Conservation (phyloP, 2,888 invertebrate genomes). For the Deroplatys truncata region DNA sequence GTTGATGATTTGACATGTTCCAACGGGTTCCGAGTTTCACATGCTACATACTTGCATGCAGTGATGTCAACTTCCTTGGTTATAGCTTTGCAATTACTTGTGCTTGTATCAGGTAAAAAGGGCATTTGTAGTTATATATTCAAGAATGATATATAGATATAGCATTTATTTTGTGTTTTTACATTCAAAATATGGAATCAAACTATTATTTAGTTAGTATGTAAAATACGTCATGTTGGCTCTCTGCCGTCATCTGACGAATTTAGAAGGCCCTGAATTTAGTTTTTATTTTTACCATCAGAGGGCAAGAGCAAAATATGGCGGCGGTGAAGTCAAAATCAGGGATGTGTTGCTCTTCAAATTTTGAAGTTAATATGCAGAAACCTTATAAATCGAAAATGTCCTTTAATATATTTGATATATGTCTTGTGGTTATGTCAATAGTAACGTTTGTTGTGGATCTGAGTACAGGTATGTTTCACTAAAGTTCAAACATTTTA, state of each 20-base stretch:
- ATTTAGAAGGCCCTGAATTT: not conserved
- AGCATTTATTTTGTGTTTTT: no score
- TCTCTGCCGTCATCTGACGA: not conserved
- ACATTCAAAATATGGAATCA: no score
- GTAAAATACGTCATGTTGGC: no score
- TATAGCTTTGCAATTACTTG: no score
- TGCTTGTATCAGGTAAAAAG: no score
- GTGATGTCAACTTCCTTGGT: no score
- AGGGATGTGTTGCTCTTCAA: constrained; percentile 11
- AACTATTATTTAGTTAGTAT: no score
- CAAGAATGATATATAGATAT: no score
- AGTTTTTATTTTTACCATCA: constrained; percentile 9
- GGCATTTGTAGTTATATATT: no score
- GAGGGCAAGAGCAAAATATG: constrained; percentile 27
- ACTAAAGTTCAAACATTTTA: constrained; percentile 25
- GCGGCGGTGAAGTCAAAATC: constrained; percentile 31
- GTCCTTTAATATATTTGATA: constrained; percentile 50
- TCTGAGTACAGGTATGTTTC: constrained; percentile 53
- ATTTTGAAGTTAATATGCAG: constrained; percentile 28
- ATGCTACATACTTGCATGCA: no score
- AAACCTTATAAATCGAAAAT: constrained; percentile 15
- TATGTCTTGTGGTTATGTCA: constrained; percentile 54
- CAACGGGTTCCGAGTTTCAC: no score
- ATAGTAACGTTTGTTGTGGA: constrained; percentile 56
- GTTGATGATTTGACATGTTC: no score